phyloP scores from a whole-genome alignment of 2,797 vertebrate genomes.

The Adrianichthys oophorus region DNA sequence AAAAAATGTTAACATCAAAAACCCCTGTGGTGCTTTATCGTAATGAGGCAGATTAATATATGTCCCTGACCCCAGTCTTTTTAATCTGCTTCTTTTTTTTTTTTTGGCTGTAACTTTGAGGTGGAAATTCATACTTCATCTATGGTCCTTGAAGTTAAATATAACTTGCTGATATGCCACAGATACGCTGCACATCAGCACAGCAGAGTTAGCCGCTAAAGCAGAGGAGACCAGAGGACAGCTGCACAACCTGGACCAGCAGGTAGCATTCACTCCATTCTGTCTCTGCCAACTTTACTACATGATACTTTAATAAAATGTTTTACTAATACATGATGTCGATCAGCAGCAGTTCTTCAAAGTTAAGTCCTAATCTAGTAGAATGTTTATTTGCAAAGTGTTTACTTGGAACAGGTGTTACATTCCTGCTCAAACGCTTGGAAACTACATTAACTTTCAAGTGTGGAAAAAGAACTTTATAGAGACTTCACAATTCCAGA shows the following conservation, averaged over 20 bases:
- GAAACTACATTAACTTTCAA: too few species aligned
- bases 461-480: too few species aligned
- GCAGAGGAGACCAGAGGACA: conserved; percentile 94
- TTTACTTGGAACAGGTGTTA: too few species aligned
- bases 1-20: conserved; percentile 8
- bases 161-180: conserved; percentile 33
- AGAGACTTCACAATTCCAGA: too few species aligned
- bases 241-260: conserved; percentile 86
- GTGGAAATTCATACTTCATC: not conserved
- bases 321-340: too few species aligned
- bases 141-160: conserved; percentile 17
- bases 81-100: conserved; percentile 1
- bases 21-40: not conserved
- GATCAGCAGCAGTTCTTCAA: too few species aligned
- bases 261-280: conserved; percentile 73
- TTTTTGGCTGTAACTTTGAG: conserved; percentile 9
- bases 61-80: conserved; percentile 8
- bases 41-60: conserved; percentile 30
- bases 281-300: too few species aligned
- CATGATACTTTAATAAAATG: too few species aligned
- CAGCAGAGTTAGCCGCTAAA: conserved; percentile 87
- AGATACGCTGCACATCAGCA: conserved; percentile 80
- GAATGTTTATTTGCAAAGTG: too few species aligned
- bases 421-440: too few species aligned
- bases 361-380: too few species aligned